Conservation (phyloP, 2,888 invertebrate species). For the Synergus laeviventris region DNA sequence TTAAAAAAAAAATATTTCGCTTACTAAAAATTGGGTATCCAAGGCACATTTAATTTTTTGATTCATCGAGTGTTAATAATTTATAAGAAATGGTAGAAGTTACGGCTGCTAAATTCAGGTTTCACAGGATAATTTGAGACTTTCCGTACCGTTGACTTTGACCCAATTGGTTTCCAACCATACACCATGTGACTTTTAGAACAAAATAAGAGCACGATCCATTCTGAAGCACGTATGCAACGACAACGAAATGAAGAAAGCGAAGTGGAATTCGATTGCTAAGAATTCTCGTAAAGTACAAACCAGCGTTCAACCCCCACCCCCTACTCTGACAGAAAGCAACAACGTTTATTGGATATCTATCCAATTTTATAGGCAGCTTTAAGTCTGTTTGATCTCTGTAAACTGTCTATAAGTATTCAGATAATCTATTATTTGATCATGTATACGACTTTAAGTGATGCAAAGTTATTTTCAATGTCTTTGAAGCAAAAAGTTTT, state of each 20-base stretch:
- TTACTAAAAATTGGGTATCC: neutral
- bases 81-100: neutral
- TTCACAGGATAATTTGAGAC: neutral
- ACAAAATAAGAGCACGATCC: conserved; percentile 7
- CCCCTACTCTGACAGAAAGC: conserved; percentile 12
- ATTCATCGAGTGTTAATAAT: neutral
- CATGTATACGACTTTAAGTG: too few species aligned
- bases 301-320: neutral
- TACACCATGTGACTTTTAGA: conserved; percentile 13
- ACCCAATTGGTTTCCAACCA: conserved; percentile 27
- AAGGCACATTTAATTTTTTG: neutral
- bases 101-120: neutral
- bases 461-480: too few species aligned
- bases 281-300: conserved; percentile 38
- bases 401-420: neutral
- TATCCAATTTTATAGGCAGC: conserved; percentile 1
- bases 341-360: conserved; percentile 25
- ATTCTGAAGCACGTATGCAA: conserved; percentile 27
- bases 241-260: conserved; percentile 18
- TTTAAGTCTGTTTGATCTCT: neutral
- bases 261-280: neutral
- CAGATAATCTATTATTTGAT: neutral
- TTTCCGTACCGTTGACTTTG: conserved; percentile 21
- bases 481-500: too few species aligned
- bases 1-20: too few species aligned